Evolutionary conservation across 2,888 invertebrate species (phyloP).

Genomic region (Fissipunctia ypsillon): DNA sequence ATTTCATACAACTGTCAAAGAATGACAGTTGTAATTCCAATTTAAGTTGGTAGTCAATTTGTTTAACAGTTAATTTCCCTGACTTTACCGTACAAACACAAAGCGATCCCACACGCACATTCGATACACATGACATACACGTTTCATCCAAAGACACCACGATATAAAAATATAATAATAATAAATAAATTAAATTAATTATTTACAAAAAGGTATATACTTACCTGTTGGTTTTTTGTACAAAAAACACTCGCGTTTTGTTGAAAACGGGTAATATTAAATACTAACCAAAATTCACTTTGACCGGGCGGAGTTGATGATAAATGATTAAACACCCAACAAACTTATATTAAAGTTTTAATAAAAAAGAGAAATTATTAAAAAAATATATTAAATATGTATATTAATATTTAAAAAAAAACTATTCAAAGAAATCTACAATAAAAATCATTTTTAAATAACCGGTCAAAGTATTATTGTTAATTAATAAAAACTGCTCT

Average conservation of each 20-base stretch:
- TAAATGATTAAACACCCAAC: background rate
- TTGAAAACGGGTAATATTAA: conserved; percentile 10
- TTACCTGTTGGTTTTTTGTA: conserved; percentile 44
- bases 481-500: conserved; percentile 1
- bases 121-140: conserved; percentile 6
- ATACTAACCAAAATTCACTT: conserved; percentile 1
- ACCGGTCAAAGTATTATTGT: conserved; percentile 17
- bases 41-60: background rate
- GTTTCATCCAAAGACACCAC: background rate
- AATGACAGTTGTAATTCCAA: background rate
- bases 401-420: background rate
- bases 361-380: background rate
- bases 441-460: background rate
- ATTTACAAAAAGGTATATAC: conserved; percentile 61
- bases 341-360: too few species aligned
- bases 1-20: background rate
- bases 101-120: conserved; percentile 3
- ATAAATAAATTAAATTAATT: conserved; percentile 18
- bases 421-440: background rate
- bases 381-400: background rate
- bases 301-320: conserved; percentile 12
- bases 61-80: background rate
- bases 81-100: background rate
- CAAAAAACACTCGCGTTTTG: conserved; percentile 52
- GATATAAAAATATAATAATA: conserved; percentile 3